phyloP scores from a whole-genome alignment of 2,113 vertebrate species.

The Regulus satrapa region DNA sequence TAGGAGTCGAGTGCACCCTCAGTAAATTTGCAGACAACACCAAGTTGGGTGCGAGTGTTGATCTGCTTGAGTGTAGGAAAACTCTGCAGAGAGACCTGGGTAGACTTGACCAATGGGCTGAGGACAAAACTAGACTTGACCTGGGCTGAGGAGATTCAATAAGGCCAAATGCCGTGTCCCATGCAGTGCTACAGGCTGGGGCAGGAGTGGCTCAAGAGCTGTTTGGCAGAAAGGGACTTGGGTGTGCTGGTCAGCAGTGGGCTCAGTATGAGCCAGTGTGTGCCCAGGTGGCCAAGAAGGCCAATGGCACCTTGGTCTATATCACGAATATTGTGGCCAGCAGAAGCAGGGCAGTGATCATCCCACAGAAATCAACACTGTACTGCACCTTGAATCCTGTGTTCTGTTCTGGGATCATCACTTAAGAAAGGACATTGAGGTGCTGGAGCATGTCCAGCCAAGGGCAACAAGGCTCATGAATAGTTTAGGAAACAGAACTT shows the following conservation, averaged over 20 bases:
- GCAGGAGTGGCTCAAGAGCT: not conserved
- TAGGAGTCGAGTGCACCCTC: not conserved
- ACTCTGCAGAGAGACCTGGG: not conserved
- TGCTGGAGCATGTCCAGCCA: not conserved
- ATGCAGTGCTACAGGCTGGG: not conserved
- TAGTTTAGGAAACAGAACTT: not conserved
- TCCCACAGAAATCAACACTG: not conserved
- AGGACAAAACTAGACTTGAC: not conserved
- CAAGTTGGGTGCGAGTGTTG: not conserved
- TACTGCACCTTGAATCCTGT: not conserved
- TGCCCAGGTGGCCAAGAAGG: not conserved
- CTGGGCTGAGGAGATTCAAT: not conserved
- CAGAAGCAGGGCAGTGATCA: not conserved
- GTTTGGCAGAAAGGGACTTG: not conserved
- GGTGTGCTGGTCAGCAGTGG: not conserved
- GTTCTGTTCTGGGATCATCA: not conserved
- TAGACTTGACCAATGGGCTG: not conserved
- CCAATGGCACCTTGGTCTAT: not conserved
- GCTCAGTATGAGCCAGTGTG: not conserved
- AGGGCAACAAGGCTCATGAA: not conserved
- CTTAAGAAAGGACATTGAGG: not conserved
- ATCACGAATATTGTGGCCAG: not conserved
- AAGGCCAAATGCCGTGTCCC: not conserved
- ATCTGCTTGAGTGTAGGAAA: not conserved
- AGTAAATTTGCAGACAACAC: not conserved